Percentiles rank a stretch among this genome's conserved stretches.
These are phyloP conservation scores for Muntiacus reevesi DNA, from an alignment of 2,113 vertebrate species.

Conservation along the genomic window DNA sequence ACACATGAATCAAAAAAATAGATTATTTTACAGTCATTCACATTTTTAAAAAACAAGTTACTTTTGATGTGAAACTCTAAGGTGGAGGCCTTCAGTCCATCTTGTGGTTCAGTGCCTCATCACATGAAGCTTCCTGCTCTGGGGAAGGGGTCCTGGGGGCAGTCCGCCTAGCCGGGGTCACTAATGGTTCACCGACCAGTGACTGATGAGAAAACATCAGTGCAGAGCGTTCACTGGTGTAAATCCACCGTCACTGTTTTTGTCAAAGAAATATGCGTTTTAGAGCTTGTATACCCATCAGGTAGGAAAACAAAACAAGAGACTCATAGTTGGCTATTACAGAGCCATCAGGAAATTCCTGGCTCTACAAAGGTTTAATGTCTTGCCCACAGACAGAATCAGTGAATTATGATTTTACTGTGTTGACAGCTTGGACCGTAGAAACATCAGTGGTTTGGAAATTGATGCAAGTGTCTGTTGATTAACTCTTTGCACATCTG, in stretches of 20 bases:
- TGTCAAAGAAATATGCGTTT: not conserved
- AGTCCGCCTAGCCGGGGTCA: not conserved
- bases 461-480: not conserved
- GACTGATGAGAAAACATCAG: not conserved
- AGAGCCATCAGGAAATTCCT: not conserved
- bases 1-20: constrained; percentile 62
- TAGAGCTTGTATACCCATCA: not conserved
- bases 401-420: not conserved
- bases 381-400: not conserved
- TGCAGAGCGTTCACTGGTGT: constrained; percentile 23
- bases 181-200: not conserved
- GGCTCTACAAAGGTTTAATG: not conserved
- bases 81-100: not conserved
- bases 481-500: not conserved
- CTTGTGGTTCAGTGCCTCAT: not conserved
- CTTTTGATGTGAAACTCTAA: constrained; percentile 38
- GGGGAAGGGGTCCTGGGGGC: not conserved
- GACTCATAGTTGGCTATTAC: not conserved
- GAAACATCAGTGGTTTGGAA: not conserved
- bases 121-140: not conserved
- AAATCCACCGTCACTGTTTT: constrained; percentile 1
- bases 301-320: constrained; percentile 19
- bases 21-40: constrained; percentile 71
- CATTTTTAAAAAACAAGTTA: constrained; percentile 52
- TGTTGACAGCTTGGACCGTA: not conserved